Evolutionary conservation across 2,113 vertebrate species (phyloP).

Genomic region (Osmerus eperlanus): DNA sequence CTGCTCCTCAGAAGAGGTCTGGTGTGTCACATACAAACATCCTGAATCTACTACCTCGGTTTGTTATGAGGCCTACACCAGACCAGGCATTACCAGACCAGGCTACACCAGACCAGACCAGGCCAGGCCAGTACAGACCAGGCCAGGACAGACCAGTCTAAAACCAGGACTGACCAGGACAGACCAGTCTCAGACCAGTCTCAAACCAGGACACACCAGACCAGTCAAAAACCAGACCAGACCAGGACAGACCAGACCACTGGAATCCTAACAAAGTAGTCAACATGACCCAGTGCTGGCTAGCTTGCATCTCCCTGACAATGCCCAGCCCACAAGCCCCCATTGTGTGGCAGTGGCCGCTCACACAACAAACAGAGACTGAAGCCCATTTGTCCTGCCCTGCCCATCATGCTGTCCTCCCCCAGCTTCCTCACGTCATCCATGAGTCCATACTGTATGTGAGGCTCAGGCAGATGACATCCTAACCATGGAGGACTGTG

Average conservation of each 20-base stretch:
- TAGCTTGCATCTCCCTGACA: constrained; percentile 3
- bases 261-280: constrained; percentile 15
- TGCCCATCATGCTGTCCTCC: background rate
- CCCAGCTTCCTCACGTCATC: background rate
- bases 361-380: background rate
- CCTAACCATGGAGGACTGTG: background rate
- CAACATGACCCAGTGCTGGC: background rate
- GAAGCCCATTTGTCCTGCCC: background rate
- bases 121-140: too few species aligned
- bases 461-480: background rate
- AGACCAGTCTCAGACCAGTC: background rate
- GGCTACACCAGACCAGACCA: too few species aligned
- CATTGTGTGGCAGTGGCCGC: constrained; percentile 7
- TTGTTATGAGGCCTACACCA: too few species aligned
- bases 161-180: too few species aligned
- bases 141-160: too few species aligned
- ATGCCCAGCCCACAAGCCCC: background rate
- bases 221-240: background rate
- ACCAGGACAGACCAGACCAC: background rate
- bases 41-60: too few species aligned
- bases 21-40: background rate
- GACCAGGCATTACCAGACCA: too few species aligned
- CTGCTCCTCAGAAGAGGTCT: constrained; percentile 19
- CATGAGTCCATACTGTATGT: background rate
- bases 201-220: too few species aligned